A percentile compares a stretch with the other conserved stretches of the same genome.
These are phyloP conservation scores for Dryas iulia DNA, from an alignment of 1,140 invertebrate genomes.

Conservation along the genomic window DNA sequence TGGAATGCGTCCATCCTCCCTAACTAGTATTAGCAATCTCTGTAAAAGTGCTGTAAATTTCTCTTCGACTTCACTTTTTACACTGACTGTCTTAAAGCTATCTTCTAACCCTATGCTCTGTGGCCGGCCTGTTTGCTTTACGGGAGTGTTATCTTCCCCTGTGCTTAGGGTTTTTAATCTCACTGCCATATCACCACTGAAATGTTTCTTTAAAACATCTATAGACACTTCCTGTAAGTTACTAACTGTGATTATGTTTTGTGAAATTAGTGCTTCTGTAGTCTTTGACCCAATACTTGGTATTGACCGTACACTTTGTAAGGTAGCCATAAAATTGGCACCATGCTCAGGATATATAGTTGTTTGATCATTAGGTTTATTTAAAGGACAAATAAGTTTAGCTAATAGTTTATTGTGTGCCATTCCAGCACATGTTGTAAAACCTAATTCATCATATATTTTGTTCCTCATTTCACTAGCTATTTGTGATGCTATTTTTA, in stretches of 20 bases:
- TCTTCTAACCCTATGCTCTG: conserved; percentile 88
- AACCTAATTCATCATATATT: conserved; percentile 83
- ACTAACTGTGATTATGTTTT: conserved; percentile 83
- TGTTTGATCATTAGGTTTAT: conserved; percentile 92
- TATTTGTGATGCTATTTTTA: conserved; percentile 85
- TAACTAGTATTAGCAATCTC: conserved; percentile 85
- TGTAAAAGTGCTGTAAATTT: conserved; percentile 84
- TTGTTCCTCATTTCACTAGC: conserved; percentile 86
- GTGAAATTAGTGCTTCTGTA: conserved; percentile 81
- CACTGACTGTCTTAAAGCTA: conserved; percentile 85
- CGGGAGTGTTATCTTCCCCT: conserved; percentile 85
- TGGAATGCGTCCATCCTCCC: conserved; percentile 88
- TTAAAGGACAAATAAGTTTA: conserved; percentile 86
- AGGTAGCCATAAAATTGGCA: conserved; percentile 82
- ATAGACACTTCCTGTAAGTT: conserved; percentile 84
- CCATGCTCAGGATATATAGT: conserved; percentile 86
- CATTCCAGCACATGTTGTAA: conserved; percentile 91
- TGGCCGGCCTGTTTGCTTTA: conserved; percentile 86
- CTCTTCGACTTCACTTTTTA: conserved; percentile 86
- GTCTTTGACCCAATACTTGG: conserved; percentile 88
- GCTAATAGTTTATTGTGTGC: conserved; percentile 91
- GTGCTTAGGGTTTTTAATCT: conserved; percentile 85
- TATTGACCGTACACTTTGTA: conserved; percentile 82
- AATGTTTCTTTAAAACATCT: conserved; percentile 81
- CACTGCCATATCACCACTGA: conserved; percentile 85